Percentiles rank a stretch among this genome's conserved stretches.
Evolutionary conservation across 30 jellyfish, hydroid and myxozoan species (phyloP).

Genomic region (Hydractinia echinata): DNA sequence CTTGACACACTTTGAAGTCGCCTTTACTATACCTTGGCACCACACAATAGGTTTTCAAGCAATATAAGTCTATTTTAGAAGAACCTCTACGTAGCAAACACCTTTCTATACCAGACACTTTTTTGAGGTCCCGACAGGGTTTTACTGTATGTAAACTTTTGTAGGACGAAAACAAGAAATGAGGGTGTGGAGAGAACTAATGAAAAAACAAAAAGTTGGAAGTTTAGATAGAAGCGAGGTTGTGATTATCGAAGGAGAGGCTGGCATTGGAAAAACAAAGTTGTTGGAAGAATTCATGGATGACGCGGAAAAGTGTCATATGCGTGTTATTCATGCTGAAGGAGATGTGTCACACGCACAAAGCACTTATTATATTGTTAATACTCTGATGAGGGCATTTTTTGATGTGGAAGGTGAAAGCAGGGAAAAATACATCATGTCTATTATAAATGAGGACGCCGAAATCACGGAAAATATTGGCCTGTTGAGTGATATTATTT

Average conservation of each 20-base stretch:
- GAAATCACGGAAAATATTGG: constrained; percentile 9
- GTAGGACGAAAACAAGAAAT: constrained; percentile 52
- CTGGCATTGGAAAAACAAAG: constrained; percentile 86
- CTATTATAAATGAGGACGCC: constrained; percentile 4
- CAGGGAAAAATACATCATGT: background rate
- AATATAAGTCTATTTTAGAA: background rate
- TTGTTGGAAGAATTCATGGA: constrained; percentile 81
- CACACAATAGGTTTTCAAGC: background rate
- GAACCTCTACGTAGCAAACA: background rate
- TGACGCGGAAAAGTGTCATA: constrained; percentile 29
- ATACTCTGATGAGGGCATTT: background rate
- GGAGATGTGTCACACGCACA: constrained; percentile 18
- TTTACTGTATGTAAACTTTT: background rate
- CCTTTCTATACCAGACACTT: background rate
- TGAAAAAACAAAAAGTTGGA: constrained; percentile 8
- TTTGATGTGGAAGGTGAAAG: constrained; percentile 1
- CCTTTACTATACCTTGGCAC: too few relatives aligned
- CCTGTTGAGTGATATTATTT: background rate
- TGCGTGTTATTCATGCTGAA: constrained; percentile 11
- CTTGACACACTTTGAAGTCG: too few relatives aligned
- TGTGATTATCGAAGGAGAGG: constrained; percentile 67
- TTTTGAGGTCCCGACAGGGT: background rate
- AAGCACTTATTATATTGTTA: background rate
- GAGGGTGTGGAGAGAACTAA: background rate
- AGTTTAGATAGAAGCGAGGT: background rate